Evolutionary conservation across 1,140 invertebrate genomes (phyloP), one percentile per base, ranked within the genome.

Genomic region (Drosophila rufa): DNA sequence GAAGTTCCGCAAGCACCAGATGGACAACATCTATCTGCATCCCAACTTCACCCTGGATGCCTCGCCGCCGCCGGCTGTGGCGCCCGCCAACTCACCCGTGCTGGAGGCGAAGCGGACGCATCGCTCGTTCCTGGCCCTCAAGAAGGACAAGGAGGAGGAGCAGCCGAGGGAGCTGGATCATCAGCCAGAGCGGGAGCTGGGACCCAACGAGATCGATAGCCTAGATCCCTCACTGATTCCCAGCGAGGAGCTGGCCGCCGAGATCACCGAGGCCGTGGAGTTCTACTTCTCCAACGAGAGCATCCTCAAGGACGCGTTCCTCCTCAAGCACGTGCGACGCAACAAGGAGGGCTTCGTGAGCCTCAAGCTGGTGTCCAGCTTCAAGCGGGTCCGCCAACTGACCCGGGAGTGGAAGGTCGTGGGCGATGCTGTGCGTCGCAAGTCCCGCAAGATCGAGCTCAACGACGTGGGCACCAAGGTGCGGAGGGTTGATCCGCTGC

Each of bases 291-390:
- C 97, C 62, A 98, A 99, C 92, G 97, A 96, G 17, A 98, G 98
- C 91, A 98, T 99, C 66, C 95, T 97, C 2, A 99, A 98, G 93
- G 98, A 99, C 92, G 97, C 98, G 3, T 99, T 99, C 93, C 93
- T 99, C 6, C 93, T 99, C 40, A 99, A 99, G 93, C 98, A 99
- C 93, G 98, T 99, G 4, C 95, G 97, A 38, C 94, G 98, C 25
- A 98, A 99, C 92, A 98, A 98, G 92, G 97, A 98, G 93, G 98
- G 98, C 11, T 99, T 97, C 93, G 98, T 99, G 2, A 98, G 97
- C 38, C 94, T 99, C 8, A 99, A 99, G 93, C 94, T 99, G 43
- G 98, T 99, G 57, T 98, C 98, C 2, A 98, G 97, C 79, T 98
- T 98, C 89, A 97, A 99, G 91, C 95, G 98, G 51, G 97, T 99